Evolutionary conservation across 2,888 invertebrate species (phyloP).

Genomic region (Leucoptera coffeella): DNA sequence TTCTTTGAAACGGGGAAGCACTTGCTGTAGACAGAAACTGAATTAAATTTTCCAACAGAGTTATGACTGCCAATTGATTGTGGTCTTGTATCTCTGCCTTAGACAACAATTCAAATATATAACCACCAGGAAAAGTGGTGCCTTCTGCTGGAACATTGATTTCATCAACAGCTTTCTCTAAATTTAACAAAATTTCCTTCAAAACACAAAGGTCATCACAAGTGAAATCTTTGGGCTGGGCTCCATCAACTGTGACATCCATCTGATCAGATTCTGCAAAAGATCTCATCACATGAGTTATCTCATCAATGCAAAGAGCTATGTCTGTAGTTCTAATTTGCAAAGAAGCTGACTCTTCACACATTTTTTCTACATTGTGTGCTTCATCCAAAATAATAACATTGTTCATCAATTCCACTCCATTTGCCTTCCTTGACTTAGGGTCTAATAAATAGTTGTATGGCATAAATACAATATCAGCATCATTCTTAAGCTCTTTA

Average conservation of each 20-base stretch:
- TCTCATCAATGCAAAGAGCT: conserved; percentile 85
- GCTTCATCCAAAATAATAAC: conserved; percentile 96
- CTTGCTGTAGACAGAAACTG: conserved; percentile 65
- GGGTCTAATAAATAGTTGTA: conserved; percentile 97
- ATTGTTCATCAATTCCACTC: conserved; percentile 66
- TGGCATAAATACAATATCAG: conserved; percentile 96
- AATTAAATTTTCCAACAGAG: conserved; percentile 70
- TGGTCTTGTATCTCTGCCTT: conserved; percentile 63
- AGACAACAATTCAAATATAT: conserved; percentile 67
- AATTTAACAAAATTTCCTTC: conserved; percentile 70
- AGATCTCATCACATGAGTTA: conserved; percentile 67
- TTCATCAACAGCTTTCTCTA: conserved; percentile 70
- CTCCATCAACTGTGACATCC: conserved; percentile 32
- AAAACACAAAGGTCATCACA: conserved; percentile 72
- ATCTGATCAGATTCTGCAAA: conserved; percentile 41
- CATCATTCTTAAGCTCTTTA: conserved; percentile 75
- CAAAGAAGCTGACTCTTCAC: conserved; percentile 84
- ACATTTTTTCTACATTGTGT: conserved; percentile 94
- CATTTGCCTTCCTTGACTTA: conserved; percentile 75
- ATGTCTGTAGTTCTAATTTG: conserved; percentile 82
- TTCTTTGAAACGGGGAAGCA: conserved; percentile 64
- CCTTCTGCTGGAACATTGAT: conserved; percentile 59
- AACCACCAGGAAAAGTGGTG: conserved; percentile 66
- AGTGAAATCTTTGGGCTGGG: conserved; percentile 69
- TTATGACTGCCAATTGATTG: conserved; percentile 57